A percentile compares a stretch with the other conserved stretches of the same genome.
phyloP scores from a whole-genome alignment of 2,888 invertebrate genomes.

The Harpalus rufipes region DNA sequence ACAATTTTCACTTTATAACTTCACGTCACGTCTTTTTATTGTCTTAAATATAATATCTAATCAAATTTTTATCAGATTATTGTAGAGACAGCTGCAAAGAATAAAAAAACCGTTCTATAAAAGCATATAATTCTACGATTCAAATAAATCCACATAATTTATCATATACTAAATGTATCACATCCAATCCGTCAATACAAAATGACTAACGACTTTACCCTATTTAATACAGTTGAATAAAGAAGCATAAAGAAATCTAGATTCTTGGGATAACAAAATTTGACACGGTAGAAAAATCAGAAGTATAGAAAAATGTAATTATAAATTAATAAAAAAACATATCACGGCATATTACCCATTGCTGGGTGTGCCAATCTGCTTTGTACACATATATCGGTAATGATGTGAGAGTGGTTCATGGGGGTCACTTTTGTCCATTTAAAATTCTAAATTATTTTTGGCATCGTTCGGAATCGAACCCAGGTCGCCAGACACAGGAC shows the following conservation, averaged over 20 bases:
- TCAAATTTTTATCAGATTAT: neutral
- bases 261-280: neutral
- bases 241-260: neutral
- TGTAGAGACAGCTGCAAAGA: neutral
- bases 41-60: neutral
- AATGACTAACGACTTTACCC: slow-evolving; percentile 5
- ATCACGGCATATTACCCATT: no score
- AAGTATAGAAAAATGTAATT: neutral
- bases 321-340: no score
- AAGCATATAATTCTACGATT: neutral
- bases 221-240: neutral
- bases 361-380: no score
- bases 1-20: slow-evolving; percentile 17
- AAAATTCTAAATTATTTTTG: no score
- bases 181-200: neutral
- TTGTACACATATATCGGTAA: no score
- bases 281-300: neutral
- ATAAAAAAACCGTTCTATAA: neutral
- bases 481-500: no score
- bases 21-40: neutral
- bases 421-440: no score
- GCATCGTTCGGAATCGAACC: no score
- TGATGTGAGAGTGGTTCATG: no score
- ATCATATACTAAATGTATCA: neutral
- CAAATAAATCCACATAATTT: neutral